These are phyloP conservation scores for Amiota communis DNA, from an alignment of 2,888 invertebrate genomes.

Conservation along the genomic window DNA sequence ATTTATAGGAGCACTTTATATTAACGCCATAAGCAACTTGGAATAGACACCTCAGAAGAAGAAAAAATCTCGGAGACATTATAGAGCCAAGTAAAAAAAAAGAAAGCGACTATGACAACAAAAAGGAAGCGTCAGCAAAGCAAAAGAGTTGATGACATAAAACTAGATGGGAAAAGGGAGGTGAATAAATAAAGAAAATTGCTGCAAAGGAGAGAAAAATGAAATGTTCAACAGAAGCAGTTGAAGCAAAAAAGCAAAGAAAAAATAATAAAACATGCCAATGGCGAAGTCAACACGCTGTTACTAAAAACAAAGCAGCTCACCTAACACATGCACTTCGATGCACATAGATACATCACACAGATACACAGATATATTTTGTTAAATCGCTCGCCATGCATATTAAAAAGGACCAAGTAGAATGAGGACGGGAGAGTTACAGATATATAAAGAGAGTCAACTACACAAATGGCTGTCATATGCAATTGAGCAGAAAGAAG, in stretches of 20 bases:
- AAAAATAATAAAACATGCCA: conserved; percentile 8
- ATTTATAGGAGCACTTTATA: conserved; percentile 7
- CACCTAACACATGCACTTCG: background rate
- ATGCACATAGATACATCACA: background rate
- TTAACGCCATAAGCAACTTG: background rate
- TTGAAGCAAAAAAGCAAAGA: background rate
- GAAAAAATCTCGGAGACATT: too few species aligned
- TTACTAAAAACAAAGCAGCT: background rate
- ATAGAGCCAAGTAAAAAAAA: too few species aligned
- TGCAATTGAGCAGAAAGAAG: conserved; percentile 7
- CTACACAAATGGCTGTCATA: conserved; percentile 19
- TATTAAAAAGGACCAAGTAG: background rate
- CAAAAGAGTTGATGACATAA: too few species aligned
- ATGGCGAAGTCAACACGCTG: conserved; percentile 15
- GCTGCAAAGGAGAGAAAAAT: background rate
- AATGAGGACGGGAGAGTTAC: too few species aligned
- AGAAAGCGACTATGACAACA: too few species aligned
- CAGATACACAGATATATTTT: background rate
- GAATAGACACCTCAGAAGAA: background rate
- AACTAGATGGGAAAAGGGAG: too few species aligned
- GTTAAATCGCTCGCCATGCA: background rate
- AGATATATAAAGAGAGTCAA: background rate
- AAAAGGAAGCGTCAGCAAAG: too few species aligned
- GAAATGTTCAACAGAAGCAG: background rate
- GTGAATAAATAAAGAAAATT: background rate